Percentiles rank a stretch among this genome's conserved stretches.
phyloP scores from a whole-genome alignment of 2,113 vertebrate genomes.

The Irena cyanogastra region DNA sequence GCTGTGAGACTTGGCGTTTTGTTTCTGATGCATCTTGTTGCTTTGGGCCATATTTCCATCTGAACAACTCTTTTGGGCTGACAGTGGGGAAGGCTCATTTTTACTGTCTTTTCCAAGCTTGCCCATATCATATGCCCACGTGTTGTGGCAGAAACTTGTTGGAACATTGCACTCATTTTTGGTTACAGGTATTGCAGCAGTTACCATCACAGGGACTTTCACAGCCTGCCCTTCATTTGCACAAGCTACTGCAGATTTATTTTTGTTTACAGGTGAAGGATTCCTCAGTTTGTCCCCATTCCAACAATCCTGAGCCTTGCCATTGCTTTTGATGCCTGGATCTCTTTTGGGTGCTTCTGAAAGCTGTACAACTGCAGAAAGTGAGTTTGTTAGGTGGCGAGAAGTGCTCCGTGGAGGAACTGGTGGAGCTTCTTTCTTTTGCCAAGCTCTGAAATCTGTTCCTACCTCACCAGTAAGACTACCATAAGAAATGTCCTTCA shows the following conservation, averaged over 20 bases:
- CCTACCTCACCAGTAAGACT: slow-evolving; percentile 35
- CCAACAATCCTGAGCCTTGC: slow-evolving; percentile 46
- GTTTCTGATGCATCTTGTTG: slow-evolving; percentile 48
- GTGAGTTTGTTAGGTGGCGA: slow-evolving; percentile 76
- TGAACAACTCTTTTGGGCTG: slow-evolving; percentile 81
- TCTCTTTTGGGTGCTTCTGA: slow-evolving; percentile 69
- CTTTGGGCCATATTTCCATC: slow-evolving; percentile 73
- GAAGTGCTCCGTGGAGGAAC: slow-evolving; percentile 87
- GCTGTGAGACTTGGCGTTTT: slow-evolving; percentile 16
- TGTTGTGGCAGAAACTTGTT: slow-evolving; percentile 75
- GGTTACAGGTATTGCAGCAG: slow-evolving; percentile 48
- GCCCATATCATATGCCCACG: slow-evolving; percentile 76
- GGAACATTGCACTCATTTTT: slow-evolving; percentile 60
- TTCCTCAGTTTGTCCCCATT: slow-evolving; percentile 64
- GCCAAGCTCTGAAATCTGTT: slow-evolving; percentile 42
- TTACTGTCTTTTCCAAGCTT: slow-evolving; percentile 61
- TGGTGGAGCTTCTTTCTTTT: slow-evolving; percentile 75
- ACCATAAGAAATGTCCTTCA: neutral
- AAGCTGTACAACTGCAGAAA: slow-evolving; percentile 60
- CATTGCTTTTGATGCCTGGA: slow-evolving; percentile 12
- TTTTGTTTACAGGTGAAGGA: slow-evolving; percentile 70
- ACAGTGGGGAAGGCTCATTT: slow-evolving; percentile 62
- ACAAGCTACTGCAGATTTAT: slow-evolving; percentile 64
- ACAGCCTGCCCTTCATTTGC: slow-evolving; percentile 75
- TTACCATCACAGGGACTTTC: slow-evolving; percentile 47